Evolutionary conservation across 2,113 vertebrate species (phyloP), one percentile per base, ranked within the genome.

Genomic region (pig (Sus scrofa)): DNA sequence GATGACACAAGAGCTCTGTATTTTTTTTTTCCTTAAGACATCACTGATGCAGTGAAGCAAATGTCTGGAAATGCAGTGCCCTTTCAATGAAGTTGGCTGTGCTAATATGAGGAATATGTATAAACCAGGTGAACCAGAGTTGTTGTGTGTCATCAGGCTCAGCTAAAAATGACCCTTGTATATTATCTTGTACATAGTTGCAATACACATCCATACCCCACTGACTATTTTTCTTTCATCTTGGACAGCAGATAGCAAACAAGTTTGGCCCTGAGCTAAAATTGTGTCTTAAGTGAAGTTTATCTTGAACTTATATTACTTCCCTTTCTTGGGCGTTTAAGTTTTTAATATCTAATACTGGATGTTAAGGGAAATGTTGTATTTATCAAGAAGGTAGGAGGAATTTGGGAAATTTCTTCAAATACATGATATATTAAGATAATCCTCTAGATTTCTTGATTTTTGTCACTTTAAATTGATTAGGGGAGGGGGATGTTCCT

Each of bases 271-370:
- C 18, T n/a, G 37, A 67, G 95, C 73, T 86, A 91, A 88, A 44
- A 32, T 2, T 60, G 39, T 82, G 60, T 58, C 62, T 92, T 86
- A 26, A 86, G 62, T 89, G 56, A 88, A 91, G 62, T 91, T 56
- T 93, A 2, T 88, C 82, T 94, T 93, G 65, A 78, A 34, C 68
- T 91, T 92, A 30, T 84, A 60, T 75, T 79, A 54, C 32, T 81
- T 92, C 50, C 32, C 37, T 92, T 94, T 91, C 62, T 95, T 56
- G n/a, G 13, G 82, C n/a, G n/a, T n/a, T 89, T 89, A 96, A 96
- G 13, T 16, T 74, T 89, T 86, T 86, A 93, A 67, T 91, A 82
- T 96, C 30, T 89, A 86, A 74, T 19, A 78, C 9, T 85, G 11
- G 11, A 32, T 68, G 4, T 22, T 63, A 86, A 91, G n/a, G n/a